Evolutionary conservation across 2,888 invertebrate species (phyloP).

Genomic region (Idaea dimidiata): DNA sequence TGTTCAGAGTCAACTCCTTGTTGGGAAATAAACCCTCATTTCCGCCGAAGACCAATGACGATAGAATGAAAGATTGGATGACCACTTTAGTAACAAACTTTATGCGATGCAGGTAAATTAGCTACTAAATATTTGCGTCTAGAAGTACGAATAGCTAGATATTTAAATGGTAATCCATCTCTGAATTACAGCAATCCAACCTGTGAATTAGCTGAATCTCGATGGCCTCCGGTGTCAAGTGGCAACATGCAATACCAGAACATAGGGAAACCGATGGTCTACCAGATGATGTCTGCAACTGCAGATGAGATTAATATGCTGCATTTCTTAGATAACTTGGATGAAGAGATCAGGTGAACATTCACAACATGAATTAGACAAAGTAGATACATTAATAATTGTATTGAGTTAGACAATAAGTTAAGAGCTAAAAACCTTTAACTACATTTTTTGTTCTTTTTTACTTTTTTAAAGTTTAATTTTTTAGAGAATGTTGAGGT

Average conservation of each 20-base stretch:
- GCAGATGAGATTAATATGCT: neutral
- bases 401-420: too few relatives aligned
- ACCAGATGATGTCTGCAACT: neutral
- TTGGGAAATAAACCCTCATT: conserved; percentile 19
- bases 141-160: neutral
- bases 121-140: neutral
- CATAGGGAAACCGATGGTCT: neutral
- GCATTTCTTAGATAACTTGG: neutral
- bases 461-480: too few relatives aligned
- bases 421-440: too few relatives aligned
- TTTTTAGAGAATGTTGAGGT: too few relatives aligned
- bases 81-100: conserved; percentile 30
- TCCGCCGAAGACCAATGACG: conserved; percentile 25
- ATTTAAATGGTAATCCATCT: neutral
- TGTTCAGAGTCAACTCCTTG: conserved; percentile 41
- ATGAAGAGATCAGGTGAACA: conserved; percentile 12
- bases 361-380: neutral
- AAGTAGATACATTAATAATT: too few relatives aligned
- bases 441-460: too few relatives aligned
- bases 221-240: conserved; percentile 5
- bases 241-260: neutral
- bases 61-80: conserved; percentile 32
- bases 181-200: neutral
- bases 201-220: neutral
- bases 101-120: conserved; percentile 27